Evolutionary conservation across 2,888 invertebrate species (phyloP).

Genomic region (Lacanobia oleracea): DNA sequence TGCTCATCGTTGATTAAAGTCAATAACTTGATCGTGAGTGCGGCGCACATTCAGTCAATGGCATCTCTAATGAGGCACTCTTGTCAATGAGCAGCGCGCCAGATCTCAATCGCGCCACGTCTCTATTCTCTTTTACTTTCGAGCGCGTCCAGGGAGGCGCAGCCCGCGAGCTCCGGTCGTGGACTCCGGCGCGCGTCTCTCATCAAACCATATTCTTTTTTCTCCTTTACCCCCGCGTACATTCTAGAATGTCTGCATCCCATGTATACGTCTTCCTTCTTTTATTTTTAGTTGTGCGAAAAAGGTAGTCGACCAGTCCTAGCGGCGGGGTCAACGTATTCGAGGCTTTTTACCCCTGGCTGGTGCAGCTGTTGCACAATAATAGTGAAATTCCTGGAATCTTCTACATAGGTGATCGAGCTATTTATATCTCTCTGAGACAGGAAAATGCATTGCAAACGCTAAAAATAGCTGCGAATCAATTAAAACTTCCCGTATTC

Average conservation of each 20-base stretch:
- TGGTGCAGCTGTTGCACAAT: slow-evolving; percentile 88
- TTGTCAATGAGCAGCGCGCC: slow-evolving; percentile 77
- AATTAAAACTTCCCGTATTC: slow-evolving; percentile 58
- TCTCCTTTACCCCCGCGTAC: slow-evolving; percentile 77
- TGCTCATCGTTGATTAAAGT: slow-evolving; percentile 67
- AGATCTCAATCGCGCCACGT: slow-evolving; percentile 73
- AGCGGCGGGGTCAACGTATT: slow-evolving; percentile 84
- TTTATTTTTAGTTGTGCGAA: slow-evolving; percentile 87
- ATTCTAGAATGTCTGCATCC: slow-evolving; percentile 84
- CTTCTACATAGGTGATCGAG: slow-evolving; percentile 74
- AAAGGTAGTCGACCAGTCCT: slow-evolving; percentile 84
- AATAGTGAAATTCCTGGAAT: slow-evolving; percentile 85
- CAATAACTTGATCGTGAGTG: slow-evolving; percentile 71
- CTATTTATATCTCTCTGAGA: slow-evolving; percentile 68
- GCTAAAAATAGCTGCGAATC: slow-evolving; percentile 62
- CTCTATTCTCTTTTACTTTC: slow-evolving; percentile 78
- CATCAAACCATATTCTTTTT: slow-evolving; percentile 83
- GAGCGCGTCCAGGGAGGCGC: slow-evolving; percentile 69
- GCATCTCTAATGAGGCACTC: slow-evolving; percentile 78
- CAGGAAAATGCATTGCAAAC: slow-evolving; percentile 56
- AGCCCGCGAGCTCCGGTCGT: slow-evolving; percentile 69
- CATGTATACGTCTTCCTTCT: slow-evolving; percentile 82
- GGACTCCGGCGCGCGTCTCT: slow-evolving; percentile 80
- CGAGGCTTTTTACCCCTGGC: slow-evolving; percentile 84
- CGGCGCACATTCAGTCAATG: slow-evolving; percentile 68